phyloP scores from a whole-genome alignment of 2,888 invertebrate species.

The Scelioninae gen. 1 region DNA sequence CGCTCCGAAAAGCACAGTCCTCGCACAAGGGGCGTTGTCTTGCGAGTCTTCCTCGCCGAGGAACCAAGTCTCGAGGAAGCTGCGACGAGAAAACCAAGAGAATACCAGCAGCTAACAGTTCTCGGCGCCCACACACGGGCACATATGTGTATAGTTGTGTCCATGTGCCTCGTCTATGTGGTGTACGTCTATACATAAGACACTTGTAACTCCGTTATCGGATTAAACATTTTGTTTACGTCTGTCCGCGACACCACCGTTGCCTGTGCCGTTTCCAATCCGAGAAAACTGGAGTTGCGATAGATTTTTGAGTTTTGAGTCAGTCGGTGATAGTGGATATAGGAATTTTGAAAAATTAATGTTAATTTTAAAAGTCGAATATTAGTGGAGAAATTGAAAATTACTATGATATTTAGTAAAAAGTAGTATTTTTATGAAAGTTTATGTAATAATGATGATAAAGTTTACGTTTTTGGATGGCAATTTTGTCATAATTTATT shows the following conservation, averaged over 20 bases:
- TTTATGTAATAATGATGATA: too few relatives aligned
- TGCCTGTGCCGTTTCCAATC: not conserved
- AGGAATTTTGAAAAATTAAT: too few relatives aligned
- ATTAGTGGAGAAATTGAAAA: too few relatives aligned
- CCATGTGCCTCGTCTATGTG: slow-evolving; percentile 32
- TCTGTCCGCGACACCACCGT: not conserved
- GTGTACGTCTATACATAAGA: slow-evolving; percentile 53
- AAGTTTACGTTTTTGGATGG: too few relatives aligned
- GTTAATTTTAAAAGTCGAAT: too few relatives aligned
- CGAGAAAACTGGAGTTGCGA: not conserved
- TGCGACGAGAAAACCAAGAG: too few relatives aligned
- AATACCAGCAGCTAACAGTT: too few relatives aligned
- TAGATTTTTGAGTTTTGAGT: not conserved
- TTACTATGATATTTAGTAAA: too few relatives aligned
- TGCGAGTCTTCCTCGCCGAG: slow-evolving; percentile 36
- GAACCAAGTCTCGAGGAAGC: not conserved
- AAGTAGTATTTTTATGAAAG: too few relatives aligned
- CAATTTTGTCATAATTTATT: too few relatives aligned
- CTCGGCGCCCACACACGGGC: too few relatives aligned
- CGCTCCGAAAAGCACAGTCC: slow-evolving; percentile 80
- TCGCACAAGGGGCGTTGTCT: slow-evolving; percentile 82
- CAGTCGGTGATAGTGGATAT: too few relatives aligned
- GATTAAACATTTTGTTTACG: slow-evolving; percentile 12
- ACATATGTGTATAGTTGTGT: slow-evolving; percentile 10
- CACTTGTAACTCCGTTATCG: slow-evolving; percentile 40